Evolutionary conservation across 2,113 vertebrate genomes (phyloP).

Genomic region (Trichomycterus rosablanca): DNA sequence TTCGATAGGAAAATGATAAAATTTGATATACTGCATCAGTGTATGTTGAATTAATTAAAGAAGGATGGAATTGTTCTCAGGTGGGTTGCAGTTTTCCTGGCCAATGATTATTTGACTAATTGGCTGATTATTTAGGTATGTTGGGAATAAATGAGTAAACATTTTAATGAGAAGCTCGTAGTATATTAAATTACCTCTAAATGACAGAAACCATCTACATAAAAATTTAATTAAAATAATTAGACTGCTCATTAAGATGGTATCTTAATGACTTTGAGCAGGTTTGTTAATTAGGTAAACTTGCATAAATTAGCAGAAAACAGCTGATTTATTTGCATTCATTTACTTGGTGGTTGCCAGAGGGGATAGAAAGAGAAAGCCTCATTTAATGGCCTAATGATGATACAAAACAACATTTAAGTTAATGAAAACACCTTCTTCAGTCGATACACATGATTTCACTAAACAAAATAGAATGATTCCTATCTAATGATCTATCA

Average conservation of each 20-base stretch:
- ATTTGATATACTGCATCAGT: not conserved
- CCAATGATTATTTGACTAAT: constrained; percentile 58
- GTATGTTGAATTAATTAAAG: not conserved
- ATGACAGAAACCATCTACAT: constrained; percentile 83
- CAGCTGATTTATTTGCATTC: constrained; percentile 36
- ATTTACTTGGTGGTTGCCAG: constrained; percentile 25
- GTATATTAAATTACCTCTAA: constrained; percentile 82
- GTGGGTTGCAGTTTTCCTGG: not conserved
- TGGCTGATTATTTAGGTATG: constrained; percentile 72
- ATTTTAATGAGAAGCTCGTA: constrained; percentile 83
- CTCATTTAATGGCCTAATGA: constrained; percentile 25
- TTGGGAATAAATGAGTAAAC: constrained; percentile 75
- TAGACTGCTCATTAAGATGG: constrained; percentile 87
- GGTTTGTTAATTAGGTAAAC: constrained; percentile 31
- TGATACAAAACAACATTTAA: not conserved
- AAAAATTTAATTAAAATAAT: constrained; percentile 88
- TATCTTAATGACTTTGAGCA: constrained; percentile 71
- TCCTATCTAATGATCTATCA: not conserved
- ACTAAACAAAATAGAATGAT: not conserved
- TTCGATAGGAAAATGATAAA: no score
- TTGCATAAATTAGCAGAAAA: constrained; percentile 32
- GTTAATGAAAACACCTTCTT: constrained; percentile 12
- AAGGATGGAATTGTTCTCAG: not conserved
- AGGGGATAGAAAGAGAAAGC: constrained; percentile 8
- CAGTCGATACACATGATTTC: not conserved